A percentile compares a stretch with the other conserved stretches of the same genome.
phyloP scores from a whole-genome alignment of 2,888 invertebrate species.

The Pandemis corylana region DNA sequence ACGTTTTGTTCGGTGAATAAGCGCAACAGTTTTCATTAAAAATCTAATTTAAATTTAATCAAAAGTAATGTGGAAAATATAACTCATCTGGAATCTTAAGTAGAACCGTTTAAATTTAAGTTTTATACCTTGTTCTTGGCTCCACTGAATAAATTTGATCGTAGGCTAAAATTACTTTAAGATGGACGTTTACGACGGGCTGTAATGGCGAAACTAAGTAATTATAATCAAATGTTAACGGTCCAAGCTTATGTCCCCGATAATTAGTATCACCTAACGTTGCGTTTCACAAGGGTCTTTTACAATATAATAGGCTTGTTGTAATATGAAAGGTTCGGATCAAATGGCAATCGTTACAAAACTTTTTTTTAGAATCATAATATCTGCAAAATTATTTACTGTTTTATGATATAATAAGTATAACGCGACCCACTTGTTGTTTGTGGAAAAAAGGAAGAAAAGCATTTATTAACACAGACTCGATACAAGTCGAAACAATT shows the following conservation, averaged over 20 bases:
- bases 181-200: background rate
- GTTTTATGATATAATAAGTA: background rate
- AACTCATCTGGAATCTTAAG: no score
- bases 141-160: no score
- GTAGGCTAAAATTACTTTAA: background rate
- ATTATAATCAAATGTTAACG: constrained; percentile 19
- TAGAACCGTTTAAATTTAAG: no score
- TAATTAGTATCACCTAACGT: background rate
- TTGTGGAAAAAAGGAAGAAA: no score
- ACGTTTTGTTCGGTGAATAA: no score
- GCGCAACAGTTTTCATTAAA: no score
- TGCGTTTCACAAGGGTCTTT: background rate
- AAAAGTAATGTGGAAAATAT: background rate
- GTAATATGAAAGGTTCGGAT: background rate
- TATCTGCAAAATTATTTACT: background rate
- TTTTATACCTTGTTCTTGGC: no score
- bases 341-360: background rate
- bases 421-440: no score
- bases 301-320: background rate
- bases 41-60: no score
- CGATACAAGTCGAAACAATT: no score
- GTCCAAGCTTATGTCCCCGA: background rate
- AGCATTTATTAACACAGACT: no score
- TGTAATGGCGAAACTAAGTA: background rate
- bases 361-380: background rate